Conservation (phyloP, 23 tunicate species). For the Ciona savignyi region DNA sequence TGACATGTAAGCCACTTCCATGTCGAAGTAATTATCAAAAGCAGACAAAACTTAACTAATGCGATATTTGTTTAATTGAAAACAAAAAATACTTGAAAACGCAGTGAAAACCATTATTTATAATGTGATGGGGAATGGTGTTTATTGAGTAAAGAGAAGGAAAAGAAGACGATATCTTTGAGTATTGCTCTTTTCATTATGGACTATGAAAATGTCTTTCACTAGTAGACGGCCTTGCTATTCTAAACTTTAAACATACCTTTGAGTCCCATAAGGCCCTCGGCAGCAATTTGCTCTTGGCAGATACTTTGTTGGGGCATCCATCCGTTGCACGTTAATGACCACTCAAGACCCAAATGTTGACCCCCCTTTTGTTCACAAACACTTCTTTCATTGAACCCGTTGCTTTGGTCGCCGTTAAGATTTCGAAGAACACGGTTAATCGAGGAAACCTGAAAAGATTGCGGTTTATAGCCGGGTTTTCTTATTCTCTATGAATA, state of each 20-base stretch:
- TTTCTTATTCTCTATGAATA: no score
- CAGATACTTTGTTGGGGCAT: not conserved
- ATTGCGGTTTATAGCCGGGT: not conserved
- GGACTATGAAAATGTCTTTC: no score
- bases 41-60: not conserved
- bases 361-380: not conserved
- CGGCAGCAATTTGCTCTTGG: not conserved
- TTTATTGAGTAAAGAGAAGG: no score
- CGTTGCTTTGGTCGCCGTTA: constrained; percentile 21
- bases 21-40: not conserved
- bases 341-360: constrained; percentile 7
- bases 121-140: no score
- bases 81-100: not conserved
- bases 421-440: constrained; percentile 88
- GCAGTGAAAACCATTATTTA: not conserved
- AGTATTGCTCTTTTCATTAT: no score
- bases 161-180: no score
- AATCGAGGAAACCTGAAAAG: constrained; percentile 92
- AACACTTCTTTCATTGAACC: not conserved
- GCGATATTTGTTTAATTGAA: not conserved
- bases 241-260: not conserved
- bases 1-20: not conserved
- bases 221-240: no score
- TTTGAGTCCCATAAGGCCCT: not conserved
- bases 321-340: constrained; percentile 7